phyloP scores from a whole-genome alignment of 2,888 invertebrate species.

The Anarsia innoxiella region DNA sequence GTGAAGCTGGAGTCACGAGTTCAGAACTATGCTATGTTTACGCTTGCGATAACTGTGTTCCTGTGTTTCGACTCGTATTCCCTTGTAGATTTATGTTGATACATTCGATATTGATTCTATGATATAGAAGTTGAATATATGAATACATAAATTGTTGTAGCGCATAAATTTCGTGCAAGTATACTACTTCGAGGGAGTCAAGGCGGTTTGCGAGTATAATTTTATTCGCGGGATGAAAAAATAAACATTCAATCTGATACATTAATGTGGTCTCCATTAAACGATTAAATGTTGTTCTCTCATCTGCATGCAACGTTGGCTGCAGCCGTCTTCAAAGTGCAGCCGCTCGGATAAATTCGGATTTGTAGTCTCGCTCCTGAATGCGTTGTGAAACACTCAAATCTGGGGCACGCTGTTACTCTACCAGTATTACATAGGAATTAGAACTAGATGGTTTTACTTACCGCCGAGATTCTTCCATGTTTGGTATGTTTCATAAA shows the following conservation, averaged over 20 bases:
- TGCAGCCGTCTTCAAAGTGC: constrained; percentile 54
- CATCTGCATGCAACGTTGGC: constrained; percentile 61
- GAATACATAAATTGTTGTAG: constrained; percentile 18
- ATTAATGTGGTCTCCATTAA: constrained; percentile 63
- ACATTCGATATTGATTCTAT: constrained; percentile 23
- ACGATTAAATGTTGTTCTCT: constrained; percentile 63
- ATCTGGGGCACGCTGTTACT: constrained; percentile 12
- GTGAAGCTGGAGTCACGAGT: constrained; percentile 34
- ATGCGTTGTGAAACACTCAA: constrained; percentile 20
- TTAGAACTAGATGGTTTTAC: constrained; percentile 2
- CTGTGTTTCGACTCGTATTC: constrained; percentile 27
- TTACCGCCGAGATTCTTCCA: constrained; percentile 5
- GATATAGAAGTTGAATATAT: constrained; percentile 23
- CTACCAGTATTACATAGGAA: background rate
- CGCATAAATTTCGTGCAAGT: constrained; percentile 15
- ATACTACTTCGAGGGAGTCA: constrained; percentile 6
- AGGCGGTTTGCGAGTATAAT: constrained; percentile 25
- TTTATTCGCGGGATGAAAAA: constrained; percentile 35
- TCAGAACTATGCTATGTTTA: constrained; percentile 29
- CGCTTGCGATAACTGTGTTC: constrained; percentile 34
- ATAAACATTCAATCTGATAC: constrained; percentile 55
- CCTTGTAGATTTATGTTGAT: constrained; percentile 25
- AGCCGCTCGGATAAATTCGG: constrained; percentile 57
- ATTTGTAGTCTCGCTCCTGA: constrained; percentile 33
- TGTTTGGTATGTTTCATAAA: background rate